A percentile compares a stretch with the other conserved stretches of the same genome.
Evolutionary conservation across 1,140 invertebrate species (phyloP).

Genomic region (Metaphire vulgaris): DNA sequence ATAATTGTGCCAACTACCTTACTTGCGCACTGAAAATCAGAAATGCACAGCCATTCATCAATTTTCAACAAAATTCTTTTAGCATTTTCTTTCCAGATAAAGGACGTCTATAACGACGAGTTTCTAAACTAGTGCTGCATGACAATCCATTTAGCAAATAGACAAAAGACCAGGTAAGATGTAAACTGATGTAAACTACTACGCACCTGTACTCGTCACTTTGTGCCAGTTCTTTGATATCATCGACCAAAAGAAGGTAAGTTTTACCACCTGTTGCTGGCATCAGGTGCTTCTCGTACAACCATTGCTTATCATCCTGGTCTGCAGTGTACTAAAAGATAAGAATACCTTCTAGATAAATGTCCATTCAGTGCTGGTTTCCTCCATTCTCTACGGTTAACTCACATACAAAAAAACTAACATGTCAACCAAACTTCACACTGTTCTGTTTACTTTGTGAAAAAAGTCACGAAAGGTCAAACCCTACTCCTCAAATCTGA

Average conservation of each 20-base stretch:
- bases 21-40: not conserved
- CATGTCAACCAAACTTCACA: not conserved
- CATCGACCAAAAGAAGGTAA: constrained; percentile 71
- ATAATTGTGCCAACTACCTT: no score
- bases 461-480: not conserved
- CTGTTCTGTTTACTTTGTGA: not conserved
- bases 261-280: constrained; percentile 70
- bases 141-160: no score
- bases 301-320: constrained; percentile 73
- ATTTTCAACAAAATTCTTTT: not conserved
- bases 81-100: no score
- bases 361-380: not conserved
- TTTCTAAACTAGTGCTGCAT: no score
- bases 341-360: not conserved
- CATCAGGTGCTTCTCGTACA: constrained; percentile 67
- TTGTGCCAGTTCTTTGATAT: constrained; percentile 66
- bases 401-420: not conserved
- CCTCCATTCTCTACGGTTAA: not conserved
- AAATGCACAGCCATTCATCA: not conserved
- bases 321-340: constrained; percentile 65
- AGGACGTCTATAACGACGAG: no score
- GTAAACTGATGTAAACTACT: no score
- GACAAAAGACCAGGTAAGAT: no score
- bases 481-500: not conserved
- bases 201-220: constrained; percentile 66